Percentiles rank a stretch among this genome's conserved stretches.
Conservation (phyloP, 2,113 vertebrate genomes). For the Abramis brama region DNA sequence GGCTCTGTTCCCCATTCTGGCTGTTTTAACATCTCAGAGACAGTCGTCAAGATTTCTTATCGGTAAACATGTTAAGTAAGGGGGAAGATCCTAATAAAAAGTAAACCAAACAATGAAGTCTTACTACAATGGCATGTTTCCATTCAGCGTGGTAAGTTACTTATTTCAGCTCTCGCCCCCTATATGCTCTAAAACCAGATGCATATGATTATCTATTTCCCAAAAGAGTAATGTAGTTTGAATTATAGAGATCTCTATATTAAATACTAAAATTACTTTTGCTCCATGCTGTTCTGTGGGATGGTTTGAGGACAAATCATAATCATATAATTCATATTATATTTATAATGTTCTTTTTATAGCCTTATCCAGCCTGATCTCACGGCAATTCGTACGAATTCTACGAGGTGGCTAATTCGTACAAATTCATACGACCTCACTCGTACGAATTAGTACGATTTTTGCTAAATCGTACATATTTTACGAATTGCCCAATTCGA, state of each 20-base stretch:
- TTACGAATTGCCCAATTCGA: no score
- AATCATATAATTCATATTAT: background rate
- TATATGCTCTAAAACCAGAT: background rate
- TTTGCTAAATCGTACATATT: no score
- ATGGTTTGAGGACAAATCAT: background rate
- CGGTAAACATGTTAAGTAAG: slow-evolving; percentile 16
- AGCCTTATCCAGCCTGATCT: no score
- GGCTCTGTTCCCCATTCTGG: slow-evolving; percentile 36
- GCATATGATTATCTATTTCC: no score
- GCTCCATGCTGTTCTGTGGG: background rate
- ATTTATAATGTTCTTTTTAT: background rate
- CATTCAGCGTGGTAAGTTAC: background rate
- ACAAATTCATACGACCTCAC: no score
- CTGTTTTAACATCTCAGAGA: background rate
- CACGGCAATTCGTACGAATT: no score
- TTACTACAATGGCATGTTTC: background rate
- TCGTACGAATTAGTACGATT: no score
- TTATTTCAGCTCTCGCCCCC: background rate
- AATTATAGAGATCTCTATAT: no score
- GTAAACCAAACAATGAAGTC: slow-evolving; percentile 31
- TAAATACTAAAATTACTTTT: background rate
- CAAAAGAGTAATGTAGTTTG: no score
- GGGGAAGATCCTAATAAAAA: slow-evolving; percentile 14
- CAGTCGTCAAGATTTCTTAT: background rate
- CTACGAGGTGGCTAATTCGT: no score